phyloP scores from a whole-genome alignment of 2,888 invertebrate genomes.

The Chloroclysta siterata region DNA sequence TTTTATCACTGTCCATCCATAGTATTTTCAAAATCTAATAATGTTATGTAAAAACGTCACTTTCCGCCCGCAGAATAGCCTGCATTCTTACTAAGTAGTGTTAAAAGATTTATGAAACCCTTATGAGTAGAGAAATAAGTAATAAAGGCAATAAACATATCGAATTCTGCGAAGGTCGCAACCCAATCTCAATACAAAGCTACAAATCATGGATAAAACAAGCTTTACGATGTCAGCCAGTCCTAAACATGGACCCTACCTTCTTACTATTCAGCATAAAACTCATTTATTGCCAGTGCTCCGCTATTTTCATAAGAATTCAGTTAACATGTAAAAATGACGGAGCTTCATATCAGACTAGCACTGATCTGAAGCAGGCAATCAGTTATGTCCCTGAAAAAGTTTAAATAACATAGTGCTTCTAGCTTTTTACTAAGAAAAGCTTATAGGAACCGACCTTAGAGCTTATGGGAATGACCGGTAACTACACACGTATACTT shows the following conservation, averaged over 20 bases:
- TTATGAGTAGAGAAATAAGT: constrained; percentile 30
- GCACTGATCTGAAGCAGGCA: background rate
- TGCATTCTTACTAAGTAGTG: no score
- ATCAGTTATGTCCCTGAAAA: background rate
- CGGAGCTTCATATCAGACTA: background rate
- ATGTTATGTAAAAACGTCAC: no score
- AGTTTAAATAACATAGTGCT: background rate
- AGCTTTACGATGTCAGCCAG: constrained; percentile 54
- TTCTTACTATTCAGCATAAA: constrained; percentile 61
- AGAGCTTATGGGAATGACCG: no score
- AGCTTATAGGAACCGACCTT: no score
- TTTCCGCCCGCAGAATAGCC: no score
- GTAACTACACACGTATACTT: no score
- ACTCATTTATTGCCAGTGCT: constrained; percentile 49
- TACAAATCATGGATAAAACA: constrained; percentile 49
- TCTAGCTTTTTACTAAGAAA: no score
- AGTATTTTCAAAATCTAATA: no score
- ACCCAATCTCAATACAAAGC: constrained; percentile 44
- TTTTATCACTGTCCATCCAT: no score
- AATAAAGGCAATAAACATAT: constrained; percentile 41
- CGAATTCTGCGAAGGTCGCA: constrained; percentile 43
- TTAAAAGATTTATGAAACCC: background rate
- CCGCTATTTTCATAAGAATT: constrained; percentile 46
- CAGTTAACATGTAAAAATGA: constrained; percentile 32
- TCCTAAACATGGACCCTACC: constrained; percentile 49